phyloP scores from a whole-genome alignment of 1,140 invertebrate genomes.

The Drosophila oshimai region DNA sequence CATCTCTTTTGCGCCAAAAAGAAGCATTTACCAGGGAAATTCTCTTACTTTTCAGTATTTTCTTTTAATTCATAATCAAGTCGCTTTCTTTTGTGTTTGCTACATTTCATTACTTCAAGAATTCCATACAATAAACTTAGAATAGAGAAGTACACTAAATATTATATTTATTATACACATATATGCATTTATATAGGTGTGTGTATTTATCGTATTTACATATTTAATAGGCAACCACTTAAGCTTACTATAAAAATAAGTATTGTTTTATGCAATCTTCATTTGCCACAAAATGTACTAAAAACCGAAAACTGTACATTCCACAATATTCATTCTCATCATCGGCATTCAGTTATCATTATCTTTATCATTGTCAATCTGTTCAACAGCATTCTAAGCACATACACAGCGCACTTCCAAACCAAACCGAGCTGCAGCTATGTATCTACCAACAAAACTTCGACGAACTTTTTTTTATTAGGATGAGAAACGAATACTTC shows the following conservation, averaged over 20 bases:
- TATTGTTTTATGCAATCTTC: slow-evolving; percentile 53
- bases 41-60: slow-evolving; percentile 21
- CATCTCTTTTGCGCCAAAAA: slow-evolving; percentile 4
- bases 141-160: slow-evolving; percentile 59
- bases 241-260: slow-evolving; percentile 72
- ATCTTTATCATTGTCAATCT: slow-evolving; percentile 59
- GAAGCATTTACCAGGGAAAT: slow-evolving; percentile 30
- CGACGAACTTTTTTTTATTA: slow-evolving; percentile 18
- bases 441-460: slow-evolving; percentile 18
- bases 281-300: slow-evolving; percentile 61
- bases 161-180: slow-evolving; percentile 38
- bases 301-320: slow-evolving; percentile 72
- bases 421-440: slow-evolving; percentile 37
- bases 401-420: slow-evolving; percentile 38
- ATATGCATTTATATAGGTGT: slow-evolving; percentile 42
- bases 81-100: slow-evolving; percentile 32
- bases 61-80: slow-evolving; percentile 63
- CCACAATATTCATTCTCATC: slow-evolving; percentile 30
- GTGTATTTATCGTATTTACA: slow-evolving; percentile 60
- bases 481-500: slow-evolving; percentile 18
- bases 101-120: slow-evolving; percentile 71
- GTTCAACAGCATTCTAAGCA: slow-evolving; percentile 36
- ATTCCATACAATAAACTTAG: slow-evolving; percentile 70
- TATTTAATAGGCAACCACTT: slow-evolving; percentile 79
- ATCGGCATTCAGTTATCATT: slow-evolving; percentile 24